Conservation (phyloP, 1,140 invertebrate species). For the Xylocopa sonorina region DNA sequence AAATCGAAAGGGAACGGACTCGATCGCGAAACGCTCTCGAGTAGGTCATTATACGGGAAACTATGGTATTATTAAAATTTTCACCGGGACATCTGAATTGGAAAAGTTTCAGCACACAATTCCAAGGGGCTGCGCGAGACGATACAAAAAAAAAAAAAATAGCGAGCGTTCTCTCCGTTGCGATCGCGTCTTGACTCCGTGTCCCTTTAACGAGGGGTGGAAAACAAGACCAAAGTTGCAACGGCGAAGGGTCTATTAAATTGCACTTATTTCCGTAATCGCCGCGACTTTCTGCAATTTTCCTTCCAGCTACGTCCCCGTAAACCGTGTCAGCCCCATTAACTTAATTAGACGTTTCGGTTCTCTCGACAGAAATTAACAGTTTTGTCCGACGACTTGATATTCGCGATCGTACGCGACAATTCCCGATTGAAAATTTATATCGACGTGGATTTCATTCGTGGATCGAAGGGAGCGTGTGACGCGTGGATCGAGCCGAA, state of each 20-base stretch:
- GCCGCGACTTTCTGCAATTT: neutral
- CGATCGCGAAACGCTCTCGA: neutral
- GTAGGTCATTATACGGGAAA: neutral
- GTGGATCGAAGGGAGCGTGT: too few relatives aligned
- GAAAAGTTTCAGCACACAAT: conserved; percentile 4
- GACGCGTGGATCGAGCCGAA: neutral
- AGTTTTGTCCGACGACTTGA: neutral
- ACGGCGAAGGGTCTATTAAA: neutral
- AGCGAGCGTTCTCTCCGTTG: neutral
- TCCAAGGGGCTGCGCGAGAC: neutral
- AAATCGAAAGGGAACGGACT: neutral
- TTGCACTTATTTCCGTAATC: conserved; percentile 24
- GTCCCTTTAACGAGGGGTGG: conserved; percentile 1
- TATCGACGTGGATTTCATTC: too few relatives aligned
- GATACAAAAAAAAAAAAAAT: neutral
- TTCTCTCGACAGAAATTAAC: conserved; percentile 4
- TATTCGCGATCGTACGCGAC: too few relatives aligned
- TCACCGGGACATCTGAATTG: neutral
- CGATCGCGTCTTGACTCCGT: neutral
- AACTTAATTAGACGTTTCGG: conserved; percentile 15
- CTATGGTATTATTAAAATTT: conserved; percentile 22
- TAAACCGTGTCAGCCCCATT: conserved; percentile 22
- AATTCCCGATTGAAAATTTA: too few relatives aligned
- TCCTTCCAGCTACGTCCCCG: neutral
- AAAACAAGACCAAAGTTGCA: neutral